phyloP scores from a whole-genome alignment of 2,113 vertebrate species.

The Callionymus lyra region DNA sequence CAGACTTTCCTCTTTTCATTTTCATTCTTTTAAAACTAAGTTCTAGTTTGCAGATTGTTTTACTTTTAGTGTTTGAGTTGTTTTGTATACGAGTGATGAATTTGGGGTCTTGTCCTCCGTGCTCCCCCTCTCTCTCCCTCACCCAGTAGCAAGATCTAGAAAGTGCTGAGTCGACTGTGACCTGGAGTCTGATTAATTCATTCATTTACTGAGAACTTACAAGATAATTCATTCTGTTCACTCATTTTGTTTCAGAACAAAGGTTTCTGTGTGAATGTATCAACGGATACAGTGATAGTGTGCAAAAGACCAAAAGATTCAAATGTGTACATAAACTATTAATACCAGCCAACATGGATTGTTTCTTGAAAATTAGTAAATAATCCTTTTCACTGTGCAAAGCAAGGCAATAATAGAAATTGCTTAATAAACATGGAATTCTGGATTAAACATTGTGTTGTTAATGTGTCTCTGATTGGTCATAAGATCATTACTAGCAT shows the following conservation, averaged over 20 bases:
- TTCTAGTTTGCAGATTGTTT: constrained; percentile 43
- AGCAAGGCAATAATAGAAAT: constrained; percentile 26
- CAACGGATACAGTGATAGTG: constrained; percentile 14
- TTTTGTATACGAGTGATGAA: constrained; percentile 42
- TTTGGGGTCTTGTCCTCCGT: constrained; percentile 19
- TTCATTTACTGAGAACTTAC: constrained; percentile 39
- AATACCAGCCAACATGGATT: no score
- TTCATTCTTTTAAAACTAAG: constrained; percentile 29
- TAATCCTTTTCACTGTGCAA: constrained; percentile 21
- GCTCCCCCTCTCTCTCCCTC: neutral
- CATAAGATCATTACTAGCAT: neutral
- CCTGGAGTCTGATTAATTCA: constrained; percentile 39
- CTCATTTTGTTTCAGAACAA: constrained; percentile 37
- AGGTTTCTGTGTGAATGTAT: constrained; percentile 18
- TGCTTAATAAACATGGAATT: constrained; percentile 52
- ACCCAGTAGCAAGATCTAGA: constrained; percentile 26
- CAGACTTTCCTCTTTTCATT: constrained; percentile 30
- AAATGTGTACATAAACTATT: constrained; percentile 22
- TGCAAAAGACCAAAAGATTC: constrained; percentile 16
- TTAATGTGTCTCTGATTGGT: no score
- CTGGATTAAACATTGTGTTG: constrained; percentile 13
- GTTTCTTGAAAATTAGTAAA: no score
- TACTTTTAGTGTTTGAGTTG: constrained; percentile 40
- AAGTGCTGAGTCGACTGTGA: constrained; percentile 35
- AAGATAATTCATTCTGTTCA: constrained; percentile 30